Evolutionary conservation across 2,888 invertebrate species (phyloP).

Genomic region (Agriopis aurantiaria): DNA sequence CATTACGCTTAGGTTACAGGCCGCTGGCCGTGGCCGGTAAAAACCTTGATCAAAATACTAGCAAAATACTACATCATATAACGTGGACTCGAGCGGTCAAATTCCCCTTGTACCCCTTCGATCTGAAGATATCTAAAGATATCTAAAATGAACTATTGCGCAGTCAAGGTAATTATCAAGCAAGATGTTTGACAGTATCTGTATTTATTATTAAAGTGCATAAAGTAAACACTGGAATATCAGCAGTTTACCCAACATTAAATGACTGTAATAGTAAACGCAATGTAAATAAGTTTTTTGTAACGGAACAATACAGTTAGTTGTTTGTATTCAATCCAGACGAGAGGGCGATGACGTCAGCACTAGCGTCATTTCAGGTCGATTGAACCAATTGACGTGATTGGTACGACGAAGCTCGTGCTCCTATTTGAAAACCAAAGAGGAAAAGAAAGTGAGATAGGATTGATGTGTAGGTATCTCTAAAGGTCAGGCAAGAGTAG

Average conservation of each 20-base stretch:
- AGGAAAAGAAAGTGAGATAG: conserved; percentile 12
- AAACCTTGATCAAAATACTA: too few relatives aligned
- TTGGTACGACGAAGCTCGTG: conserved; percentile 56
- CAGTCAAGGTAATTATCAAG: too few relatives aligned
- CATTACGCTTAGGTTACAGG: too few relatives aligned
- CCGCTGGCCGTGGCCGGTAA: too few relatives aligned
- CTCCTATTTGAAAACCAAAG: conserved; percentile 31
- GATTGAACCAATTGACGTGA: conserved; percentile 82
- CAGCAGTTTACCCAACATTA: conserved; percentile 39
- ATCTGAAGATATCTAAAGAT: too few relatives aligned
- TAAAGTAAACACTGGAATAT: conserved; percentile 33
- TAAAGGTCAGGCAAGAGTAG: background rate
- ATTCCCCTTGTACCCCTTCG: too few relatives aligned
- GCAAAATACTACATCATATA: too few relatives aligned
- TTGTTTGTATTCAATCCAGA: conserved; percentile 62
- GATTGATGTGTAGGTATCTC: background rate
- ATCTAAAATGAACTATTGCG: too few relatives aligned
- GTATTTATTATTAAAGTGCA: background rate
- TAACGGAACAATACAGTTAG: conserved; percentile 70
- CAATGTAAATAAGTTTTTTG: conserved; percentile 39
- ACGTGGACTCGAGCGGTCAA: too few relatives aligned
- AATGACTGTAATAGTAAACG: conserved; percentile 22
- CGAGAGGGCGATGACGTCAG: conserved; percentile 80
- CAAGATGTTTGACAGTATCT: too few relatives aligned
- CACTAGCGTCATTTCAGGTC: conserved; percentile 71